These are phyloP conservation scores for Conops quadrifasciatus DNA, from an alignment of 2,888 invertebrate genomes.

Conservation along the genomic window DNA sequence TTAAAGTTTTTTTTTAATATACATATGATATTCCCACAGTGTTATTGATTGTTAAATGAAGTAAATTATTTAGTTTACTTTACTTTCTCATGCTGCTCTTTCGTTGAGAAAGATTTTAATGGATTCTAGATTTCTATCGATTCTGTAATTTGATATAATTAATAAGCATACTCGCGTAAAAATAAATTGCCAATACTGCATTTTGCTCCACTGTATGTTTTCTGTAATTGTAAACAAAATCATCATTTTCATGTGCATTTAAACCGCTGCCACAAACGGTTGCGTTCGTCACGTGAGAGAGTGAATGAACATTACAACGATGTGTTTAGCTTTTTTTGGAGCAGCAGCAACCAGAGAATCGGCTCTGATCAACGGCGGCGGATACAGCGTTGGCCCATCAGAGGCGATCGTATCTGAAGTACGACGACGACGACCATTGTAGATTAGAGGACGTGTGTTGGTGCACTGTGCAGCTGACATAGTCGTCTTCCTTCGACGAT, in stretches of 20 bases:
- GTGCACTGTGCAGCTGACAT: constrained; percentile 12
- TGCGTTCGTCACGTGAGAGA: constrained; percentile 26
- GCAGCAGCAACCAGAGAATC: constrained; percentile 10
- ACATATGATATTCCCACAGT: too few relatives aligned
- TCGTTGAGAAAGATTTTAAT: too few relatives aligned
- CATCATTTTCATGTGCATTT: constrained; percentile 21
- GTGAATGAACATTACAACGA: constrained; percentile 7
- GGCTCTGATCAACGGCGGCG: neutral
- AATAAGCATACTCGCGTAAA: neutral
- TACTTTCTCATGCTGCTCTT: too few relatives aligned
- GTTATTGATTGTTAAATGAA: too few relatives aligned
- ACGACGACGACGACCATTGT: neutral
- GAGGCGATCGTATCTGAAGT: constrained; percentile 6
- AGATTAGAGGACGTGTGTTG: neutral
- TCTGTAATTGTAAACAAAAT: constrained; percentile 65
- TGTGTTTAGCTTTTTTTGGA: constrained; percentile 26
- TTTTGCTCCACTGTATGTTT: constrained; percentile 72
- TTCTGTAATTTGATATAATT: too few relatives aligned
- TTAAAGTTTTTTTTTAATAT: too few relatives aligned
- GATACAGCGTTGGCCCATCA: neutral
- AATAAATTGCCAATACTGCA: constrained; percentile 51
- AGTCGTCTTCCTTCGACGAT: constrained; percentile 3
- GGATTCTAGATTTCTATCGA: too few relatives aligned
- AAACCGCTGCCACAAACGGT: neutral
- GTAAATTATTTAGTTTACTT: too few relatives aligned